These are phyloP conservation scores for Epizoanthus fatuus DNA, from an alignment of 92 coral and sea anemone genomes.

Conservation along the genomic window DNA sequence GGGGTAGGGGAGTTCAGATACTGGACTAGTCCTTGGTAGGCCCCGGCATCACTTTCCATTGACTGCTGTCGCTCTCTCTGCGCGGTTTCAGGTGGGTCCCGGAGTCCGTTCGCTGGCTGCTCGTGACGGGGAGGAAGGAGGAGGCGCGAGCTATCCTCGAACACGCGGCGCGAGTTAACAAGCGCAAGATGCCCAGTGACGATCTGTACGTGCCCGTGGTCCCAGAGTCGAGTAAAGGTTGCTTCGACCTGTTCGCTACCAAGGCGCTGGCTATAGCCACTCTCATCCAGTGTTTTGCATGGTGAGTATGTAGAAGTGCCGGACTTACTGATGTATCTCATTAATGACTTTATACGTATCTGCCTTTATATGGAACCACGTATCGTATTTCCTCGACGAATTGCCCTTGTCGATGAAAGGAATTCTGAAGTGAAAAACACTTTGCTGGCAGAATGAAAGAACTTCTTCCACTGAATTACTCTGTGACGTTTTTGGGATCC, in stretches of 20 bases:
- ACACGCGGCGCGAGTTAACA: slow-evolving; percentile 60
- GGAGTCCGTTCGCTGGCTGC: slow-evolving; percentile 73
- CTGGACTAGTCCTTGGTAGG: too few species aligned
- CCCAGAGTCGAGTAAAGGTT: slow-evolving; percentile 56
- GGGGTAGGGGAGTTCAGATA: background rate
- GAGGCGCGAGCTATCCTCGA: slow-evolving; percentile 49
- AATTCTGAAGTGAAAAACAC: too few species aligned
- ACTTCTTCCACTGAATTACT: too few species aligned
- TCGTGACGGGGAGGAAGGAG: slow-evolving; percentile 62
- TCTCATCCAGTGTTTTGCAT: slow-evolving; percentile 65
- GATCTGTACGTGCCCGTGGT: slow-evolving; percentile 48
- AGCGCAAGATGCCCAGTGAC: slow-evolving; percentile 62
- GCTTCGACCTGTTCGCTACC: slow-evolving; percentile 44
- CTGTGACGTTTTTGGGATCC: too few species aligned
- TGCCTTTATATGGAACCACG: background rate
- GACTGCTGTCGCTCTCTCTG: background rate
- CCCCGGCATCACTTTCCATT: background rate
- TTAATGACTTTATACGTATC: background rate
- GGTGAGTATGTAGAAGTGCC: slow-evolving; percentile 34
- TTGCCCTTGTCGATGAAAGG: too few species aligned
- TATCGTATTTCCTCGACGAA: too few species aligned
- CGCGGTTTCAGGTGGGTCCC: slow-evolving; percentile 52
- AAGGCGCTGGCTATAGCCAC: slow-evolving; percentile 37
- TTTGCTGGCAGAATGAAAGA: too few species aligned
- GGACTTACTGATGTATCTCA: background rate